Percentiles rank a stretch among this genome's conserved stretches.
These are phyloP conservation scores for Heliconius hortense DNA, from an alignment of 2,888 invertebrate genomes.

Conservation along the genomic window DNA sequence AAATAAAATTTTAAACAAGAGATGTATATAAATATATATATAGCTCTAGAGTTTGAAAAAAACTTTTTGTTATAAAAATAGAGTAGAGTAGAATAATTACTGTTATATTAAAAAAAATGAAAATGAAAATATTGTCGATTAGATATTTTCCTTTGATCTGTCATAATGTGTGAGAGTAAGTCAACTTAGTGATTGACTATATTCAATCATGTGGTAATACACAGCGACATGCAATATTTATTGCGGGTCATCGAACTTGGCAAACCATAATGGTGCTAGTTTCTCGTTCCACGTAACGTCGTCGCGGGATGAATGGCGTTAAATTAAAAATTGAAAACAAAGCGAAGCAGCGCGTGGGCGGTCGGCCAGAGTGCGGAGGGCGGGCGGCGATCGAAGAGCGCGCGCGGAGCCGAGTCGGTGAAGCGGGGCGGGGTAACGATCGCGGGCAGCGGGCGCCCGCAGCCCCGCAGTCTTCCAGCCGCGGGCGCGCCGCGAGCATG, in stretches of 20 bases:
- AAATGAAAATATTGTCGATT: not conserved
- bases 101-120: not conserved
- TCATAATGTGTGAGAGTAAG: not conserved
- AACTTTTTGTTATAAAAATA: not conserved
- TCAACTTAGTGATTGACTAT: not conserved
- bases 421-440: conserved; percentile 58
- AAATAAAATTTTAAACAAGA: not conserved
- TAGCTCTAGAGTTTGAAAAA: not conserved
- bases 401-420: conserved; percentile 69
- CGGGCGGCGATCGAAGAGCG: conserved; percentile 78
- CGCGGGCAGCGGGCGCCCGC: conserved; percentile 56
- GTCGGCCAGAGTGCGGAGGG: conserved; percentile 69
- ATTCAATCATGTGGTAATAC: not conserved
- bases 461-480: conserved; percentile 76
- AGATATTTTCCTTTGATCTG: not conserved
- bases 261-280: conserved; percentile 55
- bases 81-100: not conserved
- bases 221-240: conserved; percentile 14
- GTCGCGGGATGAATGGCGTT: conserved; percentile 73
- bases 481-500: conserved; percentile 79
- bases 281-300: conserved; percentile 58
- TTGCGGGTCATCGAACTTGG: conserved; percentile 56
- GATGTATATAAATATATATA: too few species aligned
- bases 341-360: conserved; percentile 72
- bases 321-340: conserved; percentile 81